phyloP scores from a whole-genome alignment of 2,888 invertebrate species.

The Mallateleia sp. region DNA sequence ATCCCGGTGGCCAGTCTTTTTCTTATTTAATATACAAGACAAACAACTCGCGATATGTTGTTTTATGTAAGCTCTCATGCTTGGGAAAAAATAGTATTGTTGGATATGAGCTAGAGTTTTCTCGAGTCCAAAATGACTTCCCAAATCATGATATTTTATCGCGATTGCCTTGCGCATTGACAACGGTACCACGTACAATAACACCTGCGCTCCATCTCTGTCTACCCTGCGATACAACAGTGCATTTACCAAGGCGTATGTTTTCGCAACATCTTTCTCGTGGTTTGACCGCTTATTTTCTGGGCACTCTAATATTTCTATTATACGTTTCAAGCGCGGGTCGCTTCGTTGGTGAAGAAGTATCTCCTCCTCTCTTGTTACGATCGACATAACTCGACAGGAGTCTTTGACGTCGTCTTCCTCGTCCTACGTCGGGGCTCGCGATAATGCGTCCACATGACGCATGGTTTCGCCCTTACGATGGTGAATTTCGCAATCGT shows the following conservation, averaged over 20 bases:
- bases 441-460: slow-evolving; percentile 74
- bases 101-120: slow-evolving; percentile 56
- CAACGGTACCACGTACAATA: slow-evolving; percentile 6
- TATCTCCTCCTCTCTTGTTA: slow-evolving; percentile 18
- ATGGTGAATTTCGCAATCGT: slow-evolving; percentile 65
- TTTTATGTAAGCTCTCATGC: slow-evolving; percentile 71
- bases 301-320: slow-evolving; percentile 5
- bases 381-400: slow-evolving; percentile 8
- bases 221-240: neutral
- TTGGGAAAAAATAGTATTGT: slow-evolving; percentile 73
- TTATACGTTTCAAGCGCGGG: neutral
- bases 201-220: neutral
- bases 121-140: slow-evolving; percentile 74
- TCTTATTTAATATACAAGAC: slow-evolving; percentile 75
- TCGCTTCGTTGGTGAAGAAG: slow-evolving; percentile 27
- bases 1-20: slow-evolving; percentile 33
- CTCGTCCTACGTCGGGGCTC: slow-evolving; percentile 55
- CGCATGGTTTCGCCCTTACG: slow-evolving; percentile 58
- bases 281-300: neutral
- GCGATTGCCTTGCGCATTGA: slow-evolving; percentile 61
- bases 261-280: neutral
- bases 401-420: neutral
- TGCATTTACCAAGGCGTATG: neutral
- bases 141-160: too few species aligned
- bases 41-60: slow-evolving; percentile 75